These are phyloP conservation scores for Halocynthia aurantium DNA, from an alignment of 23 tunicate species.

Conservation along the genomic window DNA sequence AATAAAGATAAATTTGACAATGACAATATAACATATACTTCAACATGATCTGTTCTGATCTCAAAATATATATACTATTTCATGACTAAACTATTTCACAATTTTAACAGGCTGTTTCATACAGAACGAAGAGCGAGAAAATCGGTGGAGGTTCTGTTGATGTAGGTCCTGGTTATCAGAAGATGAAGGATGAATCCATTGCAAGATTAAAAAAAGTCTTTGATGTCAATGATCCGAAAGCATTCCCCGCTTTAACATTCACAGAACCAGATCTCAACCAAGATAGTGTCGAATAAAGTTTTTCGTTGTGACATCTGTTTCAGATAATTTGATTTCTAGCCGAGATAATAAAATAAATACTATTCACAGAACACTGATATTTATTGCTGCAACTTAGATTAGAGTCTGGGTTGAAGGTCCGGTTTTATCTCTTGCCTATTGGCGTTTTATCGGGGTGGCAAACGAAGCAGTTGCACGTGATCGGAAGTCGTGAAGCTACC, in stretches of 20 bases:
- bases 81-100: neutral
- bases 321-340: too few species aligned
- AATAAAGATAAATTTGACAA: neutral
- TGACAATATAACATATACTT: neutral
- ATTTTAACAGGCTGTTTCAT: constrained; percentile 21
- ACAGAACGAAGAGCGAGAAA: constrained; percentile 34
- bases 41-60: neutral
- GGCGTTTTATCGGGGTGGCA: too few species aligned
- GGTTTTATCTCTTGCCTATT: too few species aligned
- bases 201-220: constrained; percentile 48
- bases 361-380: too few species aligned
- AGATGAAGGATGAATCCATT: constrained; percentile 55
- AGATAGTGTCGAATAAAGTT: constrained; percentile 27
- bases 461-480: too few species aligned
- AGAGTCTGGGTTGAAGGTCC: too few species aligned
- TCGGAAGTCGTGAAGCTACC: too few species aligned
- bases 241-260: constrained; percentile 62
- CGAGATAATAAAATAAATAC: too few species aligned
- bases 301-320: too few species aligned
- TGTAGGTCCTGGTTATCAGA: constrained; percentile 58
- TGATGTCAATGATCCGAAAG: constrained; percentile 48
- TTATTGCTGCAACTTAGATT: too few species aligned
- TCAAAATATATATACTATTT: too few species aligned
- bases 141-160: constrained; percentile 86
- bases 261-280: constrained; percentile 64